These are phyloP conservation scores for Beris chalybata DNA, from an alignment of 2,888 invertebrate genomes.

Conservation along the genomic window DNA sequence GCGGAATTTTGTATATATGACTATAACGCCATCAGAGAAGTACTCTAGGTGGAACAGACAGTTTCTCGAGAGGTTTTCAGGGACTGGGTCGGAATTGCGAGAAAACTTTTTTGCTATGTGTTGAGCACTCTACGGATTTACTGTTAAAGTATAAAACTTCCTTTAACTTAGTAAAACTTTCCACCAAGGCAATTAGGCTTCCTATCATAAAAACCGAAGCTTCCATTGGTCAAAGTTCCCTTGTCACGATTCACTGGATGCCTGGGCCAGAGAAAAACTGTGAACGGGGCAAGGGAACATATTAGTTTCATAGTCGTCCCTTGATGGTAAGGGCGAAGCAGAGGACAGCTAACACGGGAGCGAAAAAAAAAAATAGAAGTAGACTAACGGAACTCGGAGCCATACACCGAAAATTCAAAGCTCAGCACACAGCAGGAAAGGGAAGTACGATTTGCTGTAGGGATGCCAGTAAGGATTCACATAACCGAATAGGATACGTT, in stretches of 20 bases:
- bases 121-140: conserved; percentile 12
- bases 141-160: conserved; percentile 22
- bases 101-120: background rate
- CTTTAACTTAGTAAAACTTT: conserved; percentile 24
- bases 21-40: no score
- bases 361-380: no score
- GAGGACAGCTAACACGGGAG: background rate
- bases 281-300: no score
- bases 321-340: conserved; percentile 6
- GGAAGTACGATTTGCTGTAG: conserved; percentile 8
- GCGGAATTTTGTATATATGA: no score
- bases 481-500: conserved; percentile 17
- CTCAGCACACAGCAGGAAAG: conserved; percentile 2
- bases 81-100: no score
- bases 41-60: no score
- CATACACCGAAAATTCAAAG: conserved; percentile 6
- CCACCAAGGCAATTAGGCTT: conserved; percentile 23
- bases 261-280: no score
- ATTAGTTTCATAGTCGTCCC: conserved; percentile 13
- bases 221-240: conserved; percentile 17
- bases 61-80: no score
- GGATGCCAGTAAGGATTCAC: conserved; percentile 1
- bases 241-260: background rate
- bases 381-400: background rate
- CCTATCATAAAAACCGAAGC: conserved; percentile 16